phyloP scores from a whole-genome alignment of 2,797 vertebrate genomes.

The Anguilla megastoma region DNA sequence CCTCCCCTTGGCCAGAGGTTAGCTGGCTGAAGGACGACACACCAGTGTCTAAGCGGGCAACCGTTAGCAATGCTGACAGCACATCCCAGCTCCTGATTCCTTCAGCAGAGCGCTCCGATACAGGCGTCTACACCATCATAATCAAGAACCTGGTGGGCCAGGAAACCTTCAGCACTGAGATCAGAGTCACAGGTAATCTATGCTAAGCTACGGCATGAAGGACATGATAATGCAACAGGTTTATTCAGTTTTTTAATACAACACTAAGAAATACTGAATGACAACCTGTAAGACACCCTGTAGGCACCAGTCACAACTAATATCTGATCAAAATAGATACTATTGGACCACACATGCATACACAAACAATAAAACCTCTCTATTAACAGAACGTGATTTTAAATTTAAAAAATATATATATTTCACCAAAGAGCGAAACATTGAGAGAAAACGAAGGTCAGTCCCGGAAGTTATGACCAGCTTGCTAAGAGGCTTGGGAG shows the following conservation, averaged over 20 bases:
- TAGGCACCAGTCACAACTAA: background rate
- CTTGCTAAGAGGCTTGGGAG: background rate
- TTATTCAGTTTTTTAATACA: background rate
- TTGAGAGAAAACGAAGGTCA: background rate
- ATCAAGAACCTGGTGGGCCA: slow-evolving; percentile 76
- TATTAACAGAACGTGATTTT: too few relatives aligned
- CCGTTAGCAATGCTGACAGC: slow-evolving; percentile 69
- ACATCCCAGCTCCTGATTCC: slow-evolving; percentile 81
- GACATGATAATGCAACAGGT: background rate
- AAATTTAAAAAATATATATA: background rate
- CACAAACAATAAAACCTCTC: too few relatives aligned
- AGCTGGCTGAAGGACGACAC: slow-evolving; percentile 85
- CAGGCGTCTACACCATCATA: slow-evolving; percentile 77
- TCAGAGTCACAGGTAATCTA: slow-evolving; percentile 83
- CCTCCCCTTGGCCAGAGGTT: slow-evolving; percentile 79
- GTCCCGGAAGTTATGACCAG: background rate
- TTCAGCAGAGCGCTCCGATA: slow-evolving; percentile 73
- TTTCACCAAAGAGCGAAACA: background rate
- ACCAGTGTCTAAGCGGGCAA: slow-evolving; percentile 73
- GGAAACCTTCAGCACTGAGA: slow-evolving; percentile 76
- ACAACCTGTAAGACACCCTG: background rate
- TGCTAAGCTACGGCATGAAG: background rate
- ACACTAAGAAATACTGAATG: background rate
- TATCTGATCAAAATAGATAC: background rate
- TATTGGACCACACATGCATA: too few relatives aligned